These are phyloP conservation scores for Sceliomorpha sp. DNA, from an alignment of 2,888 invertebrate species.

Conservation along the genomic window DNA sequence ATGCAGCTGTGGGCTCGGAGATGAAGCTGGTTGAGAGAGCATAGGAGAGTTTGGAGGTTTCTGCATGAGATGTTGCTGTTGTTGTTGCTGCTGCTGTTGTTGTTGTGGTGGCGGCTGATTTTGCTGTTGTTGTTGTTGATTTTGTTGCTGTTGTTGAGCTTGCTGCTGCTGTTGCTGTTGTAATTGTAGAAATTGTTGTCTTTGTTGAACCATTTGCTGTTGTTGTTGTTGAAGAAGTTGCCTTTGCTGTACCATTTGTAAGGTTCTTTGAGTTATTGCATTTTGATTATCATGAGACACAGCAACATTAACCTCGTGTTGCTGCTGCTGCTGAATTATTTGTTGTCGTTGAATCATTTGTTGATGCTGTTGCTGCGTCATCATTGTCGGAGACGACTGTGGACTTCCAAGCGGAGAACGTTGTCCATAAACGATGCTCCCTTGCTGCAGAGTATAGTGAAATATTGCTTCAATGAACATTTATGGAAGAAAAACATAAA, in stretches of 20 bases:
- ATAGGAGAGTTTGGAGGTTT: slow-evolving; percentile 80
- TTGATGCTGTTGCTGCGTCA: slow-evolving; percentile 74
- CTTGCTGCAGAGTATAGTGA: slow-evolving; percentile 57
- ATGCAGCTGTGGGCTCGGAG: slow-evolving; percentile 79
- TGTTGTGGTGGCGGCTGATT: slow-evolving; percentile 78
- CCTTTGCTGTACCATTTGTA: slow-evolving; percentile 68
- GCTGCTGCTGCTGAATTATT: slow-evolving; percentile 64
- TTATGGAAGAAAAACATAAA: too few species aligned
- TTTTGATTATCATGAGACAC: slow-evolving; percentile 65
- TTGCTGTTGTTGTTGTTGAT: slow-evolving; percentile 62
- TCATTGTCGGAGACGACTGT: slow-evolving; percentile 72
- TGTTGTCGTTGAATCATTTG: slow-evolving; percentile 73
- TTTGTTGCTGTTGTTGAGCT: slow-evolving; percentile 75
- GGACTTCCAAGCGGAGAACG: slow-evolving; percentile 77
- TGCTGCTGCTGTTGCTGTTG: slow-evolving; percentile 80
- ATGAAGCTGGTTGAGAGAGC: slow-evolving; percentile 76
- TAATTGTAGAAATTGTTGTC: slow-evolving; percentile 67
- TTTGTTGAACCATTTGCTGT: slow-evolving; percentile 66
- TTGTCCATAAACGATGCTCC: slow-evolving; percentile 74
- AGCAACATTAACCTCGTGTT: slow-evolving; percentile 52
- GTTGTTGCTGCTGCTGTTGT: slow-evolving; percentile 75
- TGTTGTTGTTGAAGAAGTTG: slow-evolving; percentile 70
- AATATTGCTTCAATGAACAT: too few species aligned
- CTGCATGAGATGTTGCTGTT: slow-evolving; percentile 77
- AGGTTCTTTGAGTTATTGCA: slow-evolving; percentile 61